Evolutionary conservation across 1,140 invertebrate species (phyloP).

Genomic region (Zaprionus kolodkinae): DNA sequence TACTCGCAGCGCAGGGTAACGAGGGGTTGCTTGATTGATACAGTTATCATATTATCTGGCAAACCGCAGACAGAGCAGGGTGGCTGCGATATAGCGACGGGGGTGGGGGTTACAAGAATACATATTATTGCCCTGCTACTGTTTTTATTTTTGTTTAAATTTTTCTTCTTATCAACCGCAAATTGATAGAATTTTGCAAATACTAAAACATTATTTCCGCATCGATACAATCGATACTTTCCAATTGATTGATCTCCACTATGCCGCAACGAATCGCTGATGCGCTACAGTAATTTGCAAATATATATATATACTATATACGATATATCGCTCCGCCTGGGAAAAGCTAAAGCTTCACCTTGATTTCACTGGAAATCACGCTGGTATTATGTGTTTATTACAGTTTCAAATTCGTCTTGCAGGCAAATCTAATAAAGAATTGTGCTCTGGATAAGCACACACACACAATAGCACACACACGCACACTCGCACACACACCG

Average conservation of each 20-base stretch:
- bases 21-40: not conserved
- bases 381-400: constrained; percentile 25
- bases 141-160: not conserved
- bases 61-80: not conserved
- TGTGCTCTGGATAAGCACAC: constrained; percentile 14
- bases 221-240: constrained; percentile 20
- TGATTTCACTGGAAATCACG: constrained; percentile 36
- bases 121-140: not conserved
- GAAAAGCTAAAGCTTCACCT: constrained; percentile 28
- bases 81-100: not conserved
- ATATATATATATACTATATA: not conserved
- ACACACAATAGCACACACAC: constrained; percentile 21
- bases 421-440: constrained; percentile 57
- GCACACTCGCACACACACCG: constrained; percentile 21
- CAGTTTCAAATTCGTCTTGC: constrained; percentile 45
- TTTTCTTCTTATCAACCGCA: not conserved
- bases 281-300: constrained; percentile 6
- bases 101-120: not conserved
- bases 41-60: constrained; percentile 10
- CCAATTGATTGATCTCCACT: not conserved
- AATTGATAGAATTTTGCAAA: constrained; percentile 30
- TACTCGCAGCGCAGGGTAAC: not conserved
- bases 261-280: not conserved
- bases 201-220: constrained; percentile 24
- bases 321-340: not conserved